These are phyloP conservation scores for Neoitamus cyanurus DNA, from an alignment of 2,888 invertebrate genomes.

Conservation along the genomic window DNA sequence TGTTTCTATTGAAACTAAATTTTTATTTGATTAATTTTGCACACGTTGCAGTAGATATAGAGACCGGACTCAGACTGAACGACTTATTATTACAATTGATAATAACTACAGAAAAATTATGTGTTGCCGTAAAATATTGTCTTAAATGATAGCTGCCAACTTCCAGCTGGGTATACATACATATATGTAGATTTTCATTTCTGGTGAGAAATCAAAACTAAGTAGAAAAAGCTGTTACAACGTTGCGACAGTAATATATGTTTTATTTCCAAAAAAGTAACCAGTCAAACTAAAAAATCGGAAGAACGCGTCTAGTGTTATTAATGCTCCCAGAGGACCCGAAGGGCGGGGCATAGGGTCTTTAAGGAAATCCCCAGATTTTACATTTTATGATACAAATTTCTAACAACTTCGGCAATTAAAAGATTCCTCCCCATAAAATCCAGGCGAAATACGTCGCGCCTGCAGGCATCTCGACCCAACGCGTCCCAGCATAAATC, in stretches of 20 bases:
- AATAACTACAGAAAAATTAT: too few relatives aligned
- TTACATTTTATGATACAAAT: neutral
- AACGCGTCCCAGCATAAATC: neutral
- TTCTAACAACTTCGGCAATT: neutral
- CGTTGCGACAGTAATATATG: neutral
- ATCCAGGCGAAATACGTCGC: neutral
- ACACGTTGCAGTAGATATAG: too few relatives aligned
- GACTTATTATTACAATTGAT: too few relatives aligned
- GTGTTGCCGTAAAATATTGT: too few relatives aligned
- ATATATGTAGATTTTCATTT: neutral
- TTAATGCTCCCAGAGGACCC: neutral
- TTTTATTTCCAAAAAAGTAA: neutral
- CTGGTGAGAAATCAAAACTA: neutral
- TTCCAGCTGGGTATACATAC: too few relatives aligned
- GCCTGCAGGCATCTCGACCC: neutral
- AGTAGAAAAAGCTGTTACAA: neutral
- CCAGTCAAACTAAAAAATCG: neutral
- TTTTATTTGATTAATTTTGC: too few relatives aligned
- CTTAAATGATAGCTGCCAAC: too few relatives aligned
- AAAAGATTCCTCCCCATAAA: neutral
- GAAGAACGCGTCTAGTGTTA: neutral
- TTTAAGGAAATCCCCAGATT: neutral
- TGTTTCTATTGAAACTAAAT: too few relatives aligned
- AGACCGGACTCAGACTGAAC: too few relatives aligned
- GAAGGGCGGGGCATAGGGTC: neutral